Conservation (phyloP, 2,888 invertebrate species). For the Sthenelais limicola region DNA sequence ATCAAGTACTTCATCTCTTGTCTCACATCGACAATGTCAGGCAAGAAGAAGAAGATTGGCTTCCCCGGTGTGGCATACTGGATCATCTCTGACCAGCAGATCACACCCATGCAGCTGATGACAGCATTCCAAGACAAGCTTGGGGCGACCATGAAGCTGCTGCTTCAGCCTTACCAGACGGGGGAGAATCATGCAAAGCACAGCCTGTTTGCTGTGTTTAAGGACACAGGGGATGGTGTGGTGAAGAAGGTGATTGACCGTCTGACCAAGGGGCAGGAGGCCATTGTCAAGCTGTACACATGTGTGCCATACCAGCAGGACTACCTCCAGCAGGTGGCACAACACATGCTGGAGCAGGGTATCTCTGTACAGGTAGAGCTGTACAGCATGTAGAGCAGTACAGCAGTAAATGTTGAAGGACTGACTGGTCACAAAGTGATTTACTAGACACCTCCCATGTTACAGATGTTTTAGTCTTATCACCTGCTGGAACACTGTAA, state of each 20-base stretch:
- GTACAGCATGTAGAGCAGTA: no score
- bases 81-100: slow-evolving; percentile 11
- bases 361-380: no score
- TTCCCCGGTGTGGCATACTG: slow-evolving; percentile 26
- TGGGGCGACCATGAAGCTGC: slow-evolving; percentile 26
- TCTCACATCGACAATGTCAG: slow-evolving; percentile 25
- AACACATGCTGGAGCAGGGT: no score
- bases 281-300: slow-evolving; percentile 16
- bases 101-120: neutral
- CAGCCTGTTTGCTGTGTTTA: slow-evolving; percentile 10
- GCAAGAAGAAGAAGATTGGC: slow-evolving; percentile 28
- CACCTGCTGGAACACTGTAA: no score
- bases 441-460: no score
- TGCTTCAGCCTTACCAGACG: slow-evolving; percentile 31
- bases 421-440: no score
- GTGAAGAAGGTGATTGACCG: slow-evolving; percentile 18
- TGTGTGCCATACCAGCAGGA: neutral
- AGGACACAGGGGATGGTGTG: slow-evolving; percentile 29
- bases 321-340: neutral
- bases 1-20: slow-evolving; percentile 17
- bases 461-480: no score
- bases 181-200: slow-evolving; percentile 12
- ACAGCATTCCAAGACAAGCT: slow-evolving; percentile 12
- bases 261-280: neutral
- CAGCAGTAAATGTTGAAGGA: no score